Base-by-base conservation (phyloP, 2,888 invertebrate genomes). In the Acanthacorydalis orientalis region DNA sequence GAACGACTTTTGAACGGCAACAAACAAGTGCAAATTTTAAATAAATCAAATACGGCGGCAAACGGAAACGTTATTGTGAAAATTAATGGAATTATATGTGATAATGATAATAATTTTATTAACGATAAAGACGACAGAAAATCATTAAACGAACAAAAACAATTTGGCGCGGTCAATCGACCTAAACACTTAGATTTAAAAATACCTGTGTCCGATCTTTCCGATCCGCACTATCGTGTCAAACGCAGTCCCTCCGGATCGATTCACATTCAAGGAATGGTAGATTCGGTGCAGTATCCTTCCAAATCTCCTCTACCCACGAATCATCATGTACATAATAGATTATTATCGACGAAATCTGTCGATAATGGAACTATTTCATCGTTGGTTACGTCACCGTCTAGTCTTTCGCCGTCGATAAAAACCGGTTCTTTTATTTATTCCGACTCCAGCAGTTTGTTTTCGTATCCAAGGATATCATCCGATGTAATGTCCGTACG, bases 401-500 rank as follows among this genome's bases (percentile, higher is more conserved):
- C 48, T 10, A 40, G 31, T 41, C 40, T 31, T 39, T 39, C 43
- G 42, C 32, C 43, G 7, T 57, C 61, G 49, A 53, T 59, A 40
- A 55, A 60, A 51, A 56, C 61, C 31, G 66, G 65, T 57, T 72
- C 73, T 52, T 68, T 68, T 55, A 72, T 77, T 51, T 77, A 77
- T 57, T 72, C 75, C 48, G 83, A 83, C 53, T 70, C 69, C 52
- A 72, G 74, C 53, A 75, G 73, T 57, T 70, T 73, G 52, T 50
- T 54, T 44, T 63, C 65, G 52, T 63, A 61, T 52, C 64, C 70
- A 52, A 60, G 59, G 51, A 61, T 59, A 7, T 11, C 33, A 32
- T 69, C 73, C 46, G 84, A 84, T 68, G 80, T 79, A 43, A 77
- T 79, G 33, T 85, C 85, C 33, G 76, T 85, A 52, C 72, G 83